Evolutionary conservation across 2,113 vertebrate genomes (phyloP).

Genomic region (Falcunculus frontatus): DNA sequence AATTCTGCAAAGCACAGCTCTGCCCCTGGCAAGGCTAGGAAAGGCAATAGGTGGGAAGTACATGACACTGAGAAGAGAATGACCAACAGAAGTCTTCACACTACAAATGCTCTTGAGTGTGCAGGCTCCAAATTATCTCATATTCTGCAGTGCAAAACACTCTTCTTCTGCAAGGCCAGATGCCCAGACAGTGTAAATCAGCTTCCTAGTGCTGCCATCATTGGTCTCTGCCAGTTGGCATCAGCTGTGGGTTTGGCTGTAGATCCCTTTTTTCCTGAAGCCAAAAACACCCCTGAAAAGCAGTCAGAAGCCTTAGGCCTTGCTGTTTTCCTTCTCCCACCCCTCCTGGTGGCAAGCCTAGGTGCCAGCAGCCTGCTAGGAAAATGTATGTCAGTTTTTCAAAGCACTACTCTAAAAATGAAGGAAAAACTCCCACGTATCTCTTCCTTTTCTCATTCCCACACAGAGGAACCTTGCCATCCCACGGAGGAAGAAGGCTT

Average conservation of each 20-base stretch:
- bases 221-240: neutral
- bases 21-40: neutral
- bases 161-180: neutral
- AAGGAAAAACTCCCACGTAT: neutral
- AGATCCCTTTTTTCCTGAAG: neutral
- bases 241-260: neutral
- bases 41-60: neutral
- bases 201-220: neutral
- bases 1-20: neutral
- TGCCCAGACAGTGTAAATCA: neutral
- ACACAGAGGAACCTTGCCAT: neutral
- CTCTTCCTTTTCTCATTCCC: neutral
- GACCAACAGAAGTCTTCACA: neutral
- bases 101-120: rapidly evolving
- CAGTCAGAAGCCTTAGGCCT: neutral
- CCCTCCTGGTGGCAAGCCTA: neutral
- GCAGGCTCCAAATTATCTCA: neutral
- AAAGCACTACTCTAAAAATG: neutral
- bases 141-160: neutral
- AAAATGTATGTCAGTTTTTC: neutral
- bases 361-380: neutral
- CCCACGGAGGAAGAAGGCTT: neutral
- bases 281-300: neutral
- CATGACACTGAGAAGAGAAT: neutral
- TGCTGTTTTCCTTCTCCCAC: neutral